Evolutionary conservation across 2,113 vertebrate genomes (phyloP), one percentile per base, ranked within the genome.

Genomic region (Indicator indicator): DNA sequence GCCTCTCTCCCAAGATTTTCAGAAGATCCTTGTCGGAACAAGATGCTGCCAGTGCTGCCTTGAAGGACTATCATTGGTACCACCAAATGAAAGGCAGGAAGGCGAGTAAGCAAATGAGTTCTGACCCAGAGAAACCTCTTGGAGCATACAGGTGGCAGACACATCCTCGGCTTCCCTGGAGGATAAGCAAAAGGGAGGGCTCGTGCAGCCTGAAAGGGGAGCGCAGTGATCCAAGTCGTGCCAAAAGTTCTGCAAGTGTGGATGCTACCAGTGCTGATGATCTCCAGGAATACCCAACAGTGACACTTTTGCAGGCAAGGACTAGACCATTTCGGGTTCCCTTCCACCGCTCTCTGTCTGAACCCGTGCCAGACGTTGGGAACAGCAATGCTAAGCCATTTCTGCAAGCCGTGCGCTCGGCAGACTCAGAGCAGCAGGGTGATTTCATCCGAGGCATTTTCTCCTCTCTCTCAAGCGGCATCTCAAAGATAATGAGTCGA

Each of bases 301-400:
- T 73, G 82, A 26, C 12, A 0, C 36, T 44, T 11, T 58, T 68
- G 54, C 76, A 68, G 12, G 7, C 63, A 5, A 79, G 70, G 80
- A 50, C 14, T 2, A 30, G 33, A 65, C 77, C 88, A 0, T 69
- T 82, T 5, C 96, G 93, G 36, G 95, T 92, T 79, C 97, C 97
- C 13, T 98, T 98, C 94, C 90, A 8, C 24, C 97, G 98, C 48
- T 98, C 98, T 7, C 18, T 98, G 67, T 98, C 98, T 3, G 98
- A 98, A 68, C 98, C 98, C 0, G 60, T 73, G 70, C 46, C 96
- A 0, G 73, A 11, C 2, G 4, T 40, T 33, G 91, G 73, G 18
- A 70, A 89, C 68, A 63, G 93, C 36, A 83, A 1, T 30, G 38
- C 75, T 5, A 97, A 79, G 86, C 86, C 83, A 0, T 67, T 69